Evolutionary conservation across 2,888 invertebrate species (phyloP), one percentile per base, ranked within the genome.

Genomic region (Pammene fasciana): DNA sequence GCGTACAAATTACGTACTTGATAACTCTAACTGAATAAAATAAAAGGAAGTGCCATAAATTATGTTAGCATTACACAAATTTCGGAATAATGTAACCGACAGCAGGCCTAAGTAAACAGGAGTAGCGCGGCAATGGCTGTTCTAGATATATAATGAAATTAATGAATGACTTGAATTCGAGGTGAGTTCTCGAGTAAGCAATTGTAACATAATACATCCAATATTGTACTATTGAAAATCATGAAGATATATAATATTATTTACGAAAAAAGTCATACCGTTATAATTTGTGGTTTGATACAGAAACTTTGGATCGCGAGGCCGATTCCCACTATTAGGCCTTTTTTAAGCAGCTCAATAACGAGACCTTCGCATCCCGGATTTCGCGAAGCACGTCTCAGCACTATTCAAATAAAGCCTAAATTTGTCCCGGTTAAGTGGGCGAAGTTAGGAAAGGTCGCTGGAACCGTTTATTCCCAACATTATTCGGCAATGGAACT

Each of bases 41-140:
- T 26, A 26, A 26, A 26, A 26, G 26, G 79, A 81, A 80, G 82
- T 75, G 80, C 80, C 78, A 83, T 85, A 85, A 83, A 68, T 84
- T 85, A 83, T 84, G 83, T 84, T 83, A 79, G 84, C 77, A 81
- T 82, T 82, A 79, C 81, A 78, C 74, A 70, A 70, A 66, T 76
- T 79, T 79, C 80, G 83, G 84, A 86, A 87, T 88, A 88, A 86
- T 86, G 87, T 86, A 86, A 83, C 76, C 76, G 78, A 70, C 65
- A 74, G 76, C 74, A 75, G 82, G 78, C 87, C 88, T 86, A 86
- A 88, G 82, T 76, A 83, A 87, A 88, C 68, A 68, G 0, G 56
- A 65, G 36, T 50, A 45, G 43, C 56, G 56, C 38, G 38, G 18
- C 43, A 48, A 34, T 59, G 67, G 18, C 45, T 48, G 16, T 46